Evolutionary conservation across 2,797 vertebrate genomes (phyloP), one percentile per base, ranked within the genome.

Genomic region (Pseudomugil tenellus): DNA sequence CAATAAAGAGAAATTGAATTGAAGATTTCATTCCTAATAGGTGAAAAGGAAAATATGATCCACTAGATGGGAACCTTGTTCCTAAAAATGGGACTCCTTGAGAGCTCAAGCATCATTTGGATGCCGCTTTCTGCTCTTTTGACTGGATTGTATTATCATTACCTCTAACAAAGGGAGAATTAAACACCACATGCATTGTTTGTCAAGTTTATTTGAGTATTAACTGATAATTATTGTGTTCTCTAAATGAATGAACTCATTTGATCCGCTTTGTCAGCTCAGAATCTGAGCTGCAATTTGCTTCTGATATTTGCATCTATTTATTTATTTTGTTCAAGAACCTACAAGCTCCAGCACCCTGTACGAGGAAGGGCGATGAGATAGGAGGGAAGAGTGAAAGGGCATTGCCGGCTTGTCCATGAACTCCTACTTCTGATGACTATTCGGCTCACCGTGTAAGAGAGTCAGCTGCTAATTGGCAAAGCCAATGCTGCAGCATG

Each of bases 281-380:
- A n/a, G 13, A 23, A 49, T 49, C 21, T 85, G 74, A 77, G 71
- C 37, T n/a, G 56, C 63, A 74, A 86, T 90, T 69, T 76, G 77
- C 66, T 81, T 84, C 86, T 92, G 88, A 90, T 85, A 91, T 91
- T 93, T 92, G 67, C 88, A 91, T 91, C 92, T 74, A 91, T 83
- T 81, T 79, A 4, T 61, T 43, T 12, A 7, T 63, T 58, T 62
- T 58, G 55, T 58, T 13, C 2, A 23, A 67, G 37, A 14, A 49
- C 1, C 76, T 72, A 89, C 88, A 91, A 92, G 80, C 46, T 55
- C n/a, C 3, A 4, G 12, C 1, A 52, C 64, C 63, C 52, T 19
- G 32, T 58, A 34, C 48, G 58, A 6, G 41, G 55, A 57, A 21
- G 28, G 55, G 41, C 58, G 28, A 58, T 31, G 31, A 13, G 39